Evolutionary conservation across 2,797 vertebrate species (phyloP).

Genomic region (Taenioides sp.): DNA sequence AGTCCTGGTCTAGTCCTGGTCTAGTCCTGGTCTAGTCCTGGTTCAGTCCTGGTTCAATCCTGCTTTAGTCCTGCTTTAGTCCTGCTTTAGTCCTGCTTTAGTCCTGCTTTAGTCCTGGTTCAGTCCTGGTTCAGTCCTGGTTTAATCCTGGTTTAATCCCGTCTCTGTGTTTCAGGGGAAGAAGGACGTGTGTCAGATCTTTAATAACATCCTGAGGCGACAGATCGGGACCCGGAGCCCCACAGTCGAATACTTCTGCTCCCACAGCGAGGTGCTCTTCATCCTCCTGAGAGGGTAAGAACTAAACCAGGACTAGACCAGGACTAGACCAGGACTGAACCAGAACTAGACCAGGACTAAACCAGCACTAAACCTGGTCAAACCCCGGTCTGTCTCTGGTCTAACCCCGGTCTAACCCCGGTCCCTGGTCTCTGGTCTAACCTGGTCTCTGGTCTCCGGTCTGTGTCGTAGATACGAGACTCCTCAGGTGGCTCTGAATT

Average conservation of each 20-base stretch:
- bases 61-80: too few relatives aligned
- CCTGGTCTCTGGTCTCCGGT: too few relatives aligned
- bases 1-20: too few relatives aligned
- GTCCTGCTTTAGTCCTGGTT: too few relatives aligned
- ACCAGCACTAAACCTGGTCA: not conserved
- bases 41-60: too few relatives aligned
- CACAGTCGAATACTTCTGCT: constrained; percentile 94
- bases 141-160: too few relatives aligned
- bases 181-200: constrained; percentile 98
- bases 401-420: too few relatives aligned
- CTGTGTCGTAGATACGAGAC: constrained; percentile 86
- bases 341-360: not conserved
- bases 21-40: too few relatives aligned
- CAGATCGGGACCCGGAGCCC: constrained; percentile 95
- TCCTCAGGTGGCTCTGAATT: constrained; percentile 95
- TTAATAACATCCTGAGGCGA: constrained; percentile 97
- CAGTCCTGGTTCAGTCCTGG: too few relatives aligned
- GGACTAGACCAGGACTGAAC: not conserved
- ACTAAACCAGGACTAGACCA: not conserved
- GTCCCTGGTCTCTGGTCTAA: too few relatives aligned
- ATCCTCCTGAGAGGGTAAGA: constrained; percentile 93
- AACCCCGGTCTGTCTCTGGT: too few relatives aligned
- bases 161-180: constrained; percentile 81
- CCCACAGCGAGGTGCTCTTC: constrained; percentile 93
- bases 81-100: too few relatives aligned